Evolutionary conservation across 2,113 vertebrate genomes (phyloP).

Genomic region (Scortum barcoo): DNA sequence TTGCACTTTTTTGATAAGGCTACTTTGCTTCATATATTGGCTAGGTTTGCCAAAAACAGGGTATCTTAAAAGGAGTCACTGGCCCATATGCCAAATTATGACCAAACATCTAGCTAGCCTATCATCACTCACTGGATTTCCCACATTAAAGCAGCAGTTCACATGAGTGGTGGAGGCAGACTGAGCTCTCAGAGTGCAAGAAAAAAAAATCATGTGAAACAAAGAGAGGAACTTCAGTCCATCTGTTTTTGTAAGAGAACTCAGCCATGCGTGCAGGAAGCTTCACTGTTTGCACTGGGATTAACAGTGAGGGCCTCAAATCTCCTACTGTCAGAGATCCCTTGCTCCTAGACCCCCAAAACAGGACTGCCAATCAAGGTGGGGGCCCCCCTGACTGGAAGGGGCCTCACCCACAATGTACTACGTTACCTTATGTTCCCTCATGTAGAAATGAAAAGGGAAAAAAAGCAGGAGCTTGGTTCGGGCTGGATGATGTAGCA

Average conservation of each 20-base stretch:
- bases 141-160: constrained; percentile 31
- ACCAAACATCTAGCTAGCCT: neutral
- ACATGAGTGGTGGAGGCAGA: constrained; percentile 18
- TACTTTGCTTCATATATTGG: neutral
- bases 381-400: constrained; percentile 5
- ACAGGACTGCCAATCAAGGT: constrained; percentile 65
- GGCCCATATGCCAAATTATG: neutral
- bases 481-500: neutral
- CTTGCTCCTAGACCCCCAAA: constrained; percentile 45
- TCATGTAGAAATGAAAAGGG: constrained; percentile 12
- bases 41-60: neutral
- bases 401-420: constrained; percentile 28
- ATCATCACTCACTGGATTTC: constrained; percentile 27
- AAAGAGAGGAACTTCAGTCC: constrained; percentile 80
- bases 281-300: constrained; percentile 64
- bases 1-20: constrained; percentile 42
- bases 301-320: constrained; percentile 74
- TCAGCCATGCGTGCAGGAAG: constrained; percentile 74
- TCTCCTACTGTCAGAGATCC: constrained; percentile 66
- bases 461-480: constrained; percentile 12
- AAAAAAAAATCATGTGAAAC: constrained; percentile 60
- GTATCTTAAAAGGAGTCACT: neutral
- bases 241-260: constrained; percentile 78
- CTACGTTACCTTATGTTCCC: constrained; percentile 13
- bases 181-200: constrained; percentile 22